These are phyloP conservation scores for Barbus barbus DNA, from an alignment of 2,113 vertebrate species.

Conservation along the genomic window DNA sequence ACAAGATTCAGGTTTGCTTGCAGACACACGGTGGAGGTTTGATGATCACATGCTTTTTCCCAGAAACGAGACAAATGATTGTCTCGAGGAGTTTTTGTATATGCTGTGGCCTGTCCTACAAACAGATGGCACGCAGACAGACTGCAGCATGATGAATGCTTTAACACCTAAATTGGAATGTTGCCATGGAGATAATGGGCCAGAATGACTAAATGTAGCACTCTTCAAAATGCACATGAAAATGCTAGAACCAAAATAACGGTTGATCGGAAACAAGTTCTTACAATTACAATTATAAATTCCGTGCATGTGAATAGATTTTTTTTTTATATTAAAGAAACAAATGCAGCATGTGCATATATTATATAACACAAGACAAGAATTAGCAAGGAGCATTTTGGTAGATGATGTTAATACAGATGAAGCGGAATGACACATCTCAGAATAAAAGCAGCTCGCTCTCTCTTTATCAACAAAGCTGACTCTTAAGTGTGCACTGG, in stretches of 20 bases:
- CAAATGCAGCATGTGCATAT: not conserved
- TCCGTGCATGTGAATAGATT: not conserved
- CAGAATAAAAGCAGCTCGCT: not conserved
- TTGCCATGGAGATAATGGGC: conserved; percentile 33
- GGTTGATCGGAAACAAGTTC: not conserved
- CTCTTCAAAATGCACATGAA: conserved; percentile 21
- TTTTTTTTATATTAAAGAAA: not conserved
- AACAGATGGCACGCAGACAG: conserved; percentile 33
- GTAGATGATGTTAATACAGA: not conserved
- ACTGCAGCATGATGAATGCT: conserved; percentile 17
- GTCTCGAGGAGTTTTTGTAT: not conserved
- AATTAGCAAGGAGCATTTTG: not conserved
- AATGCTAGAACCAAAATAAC: not conserved
- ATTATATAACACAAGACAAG: not conserved
- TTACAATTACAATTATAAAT: not conserved
- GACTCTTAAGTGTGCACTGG: no score
- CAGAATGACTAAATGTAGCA: conserved; percentile 5
- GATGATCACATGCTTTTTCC: not conserved
- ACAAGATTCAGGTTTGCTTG: not conserved
- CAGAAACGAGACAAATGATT: not conserved
- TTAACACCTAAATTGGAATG: conserved; percentile 30
- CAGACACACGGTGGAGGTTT: not conserved
- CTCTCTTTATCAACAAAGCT: not conserved
- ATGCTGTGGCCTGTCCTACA: not conserved
- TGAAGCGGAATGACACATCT: not conserved